Evolutionary conservation across 2,888 invertebrate genomes (phyloP).

Genomic region (Eueremaeus valkanovi): DNA sequence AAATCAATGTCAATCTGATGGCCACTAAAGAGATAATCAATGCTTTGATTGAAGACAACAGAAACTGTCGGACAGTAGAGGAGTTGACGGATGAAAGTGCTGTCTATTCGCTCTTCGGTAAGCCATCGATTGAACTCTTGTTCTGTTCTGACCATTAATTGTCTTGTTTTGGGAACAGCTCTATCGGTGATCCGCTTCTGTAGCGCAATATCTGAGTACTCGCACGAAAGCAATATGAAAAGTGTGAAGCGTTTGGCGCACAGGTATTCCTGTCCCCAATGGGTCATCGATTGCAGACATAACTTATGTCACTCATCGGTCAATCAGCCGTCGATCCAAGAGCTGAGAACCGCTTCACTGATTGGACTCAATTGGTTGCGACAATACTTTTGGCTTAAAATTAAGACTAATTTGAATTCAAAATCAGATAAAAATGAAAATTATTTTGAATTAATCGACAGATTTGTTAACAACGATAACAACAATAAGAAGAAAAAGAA

Average conservation of each 20-base stretch:
- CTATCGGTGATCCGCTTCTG: conserved; percentile 29
- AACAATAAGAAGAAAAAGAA: neutral
- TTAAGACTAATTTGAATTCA: too few species aligned
- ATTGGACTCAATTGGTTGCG: conserved; percentile 26
- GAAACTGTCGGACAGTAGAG: neutral
- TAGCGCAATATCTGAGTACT: conserved; percentile 8
- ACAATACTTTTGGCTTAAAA: conserved; percentile 21
- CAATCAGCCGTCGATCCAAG: neutral
- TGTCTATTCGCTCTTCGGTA: conserved; percentile 17
- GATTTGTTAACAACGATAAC: neutral
- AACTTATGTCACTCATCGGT: neutral
- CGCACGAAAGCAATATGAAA: conserved; percentile 20
- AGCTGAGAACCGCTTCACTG: neutral
- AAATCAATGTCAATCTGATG: conserved; percentile 16
- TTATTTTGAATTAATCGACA: conserved; percentile 8
- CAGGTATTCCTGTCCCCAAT: conserved; percentile 31
- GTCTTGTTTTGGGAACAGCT: neutral
- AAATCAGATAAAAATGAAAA: neutral
- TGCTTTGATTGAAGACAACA: neutral
- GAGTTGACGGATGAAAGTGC: neutral
- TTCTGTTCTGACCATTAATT: neutral
- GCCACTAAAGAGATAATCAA: conserved; percentile 27
- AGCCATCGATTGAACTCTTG: neutral
- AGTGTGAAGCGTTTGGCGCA: conserved; percentile 25
- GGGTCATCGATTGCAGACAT: conserved; percentile 25